phyloP scores from a whole-genome alignment of 1,140 invertebrate species.

The Scylla paramamosain region DNA sequence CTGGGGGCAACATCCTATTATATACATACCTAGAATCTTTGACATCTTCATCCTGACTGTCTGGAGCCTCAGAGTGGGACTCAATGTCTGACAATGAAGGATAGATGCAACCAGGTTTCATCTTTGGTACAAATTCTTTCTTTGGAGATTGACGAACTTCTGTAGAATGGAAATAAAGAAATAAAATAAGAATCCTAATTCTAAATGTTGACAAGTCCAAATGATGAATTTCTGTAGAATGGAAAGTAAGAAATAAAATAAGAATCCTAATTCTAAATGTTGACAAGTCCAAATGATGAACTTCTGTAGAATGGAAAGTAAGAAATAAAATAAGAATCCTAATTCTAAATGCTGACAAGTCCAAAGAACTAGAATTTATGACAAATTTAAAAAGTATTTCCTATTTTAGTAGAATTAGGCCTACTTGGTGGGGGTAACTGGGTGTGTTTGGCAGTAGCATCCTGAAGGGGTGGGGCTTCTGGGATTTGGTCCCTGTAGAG shows the following conservation, averaged over 20 bases:
- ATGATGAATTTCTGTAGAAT: constrained; percentile 43
- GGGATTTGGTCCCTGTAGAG: constrained; percentile 57
- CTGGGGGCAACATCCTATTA: constrained; percentile 47
- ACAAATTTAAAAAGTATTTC: constrained; percentile 24
- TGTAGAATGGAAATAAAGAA: background rate
- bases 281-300: background rate
- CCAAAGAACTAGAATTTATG: background rate
- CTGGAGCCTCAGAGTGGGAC: constrained; percentile 75
- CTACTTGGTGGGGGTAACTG: constrained; percentile 30
- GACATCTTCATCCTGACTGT: constrained; percentile 62
- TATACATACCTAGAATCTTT: constrained; percentile 64
- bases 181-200: background rate
- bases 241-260: background rate
- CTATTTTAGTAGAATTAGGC: constrained; percentile 60
- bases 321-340: background rate
- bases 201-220: background rate
- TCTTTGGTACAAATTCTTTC: constrained; percentile 69
- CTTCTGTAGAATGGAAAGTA: constrained; percentile 34
- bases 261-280: background rate
- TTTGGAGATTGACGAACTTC: constrained; percentile 54
- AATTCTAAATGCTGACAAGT: no score
- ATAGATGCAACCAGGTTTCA: constrained; percentile 76
- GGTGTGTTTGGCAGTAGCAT: background rate
- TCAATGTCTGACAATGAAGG: constrained; percentile 77
- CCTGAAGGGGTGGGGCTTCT: background rate